Percentiles rank a stretch among this genome's conserved stretches.
phyloP scores from a whole-genome alignment of 2,888 invertebrate species.

The Tricholauxania praeusta region DNA sequence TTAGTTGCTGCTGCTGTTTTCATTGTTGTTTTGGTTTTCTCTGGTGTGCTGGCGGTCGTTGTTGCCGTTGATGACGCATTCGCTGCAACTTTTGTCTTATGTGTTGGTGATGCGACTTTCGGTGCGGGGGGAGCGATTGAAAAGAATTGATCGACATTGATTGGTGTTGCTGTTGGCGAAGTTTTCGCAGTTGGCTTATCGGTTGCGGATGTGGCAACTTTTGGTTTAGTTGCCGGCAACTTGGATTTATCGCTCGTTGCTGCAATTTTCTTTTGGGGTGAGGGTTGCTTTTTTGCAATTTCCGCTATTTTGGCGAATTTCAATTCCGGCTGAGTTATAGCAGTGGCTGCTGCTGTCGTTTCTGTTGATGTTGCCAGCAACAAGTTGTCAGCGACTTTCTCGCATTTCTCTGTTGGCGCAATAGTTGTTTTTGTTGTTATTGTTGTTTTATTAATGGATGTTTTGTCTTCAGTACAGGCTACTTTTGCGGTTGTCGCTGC shows the following conservation, averaged over 20 bases:
- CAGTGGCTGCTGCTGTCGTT: conserved; percentile 46
- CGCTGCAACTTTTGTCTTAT: conserved; percentile 26
- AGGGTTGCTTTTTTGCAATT: conserved; percentile 9
- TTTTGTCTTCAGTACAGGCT: conserved; percentile 40
- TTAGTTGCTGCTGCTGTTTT: conserved; percentile 46
- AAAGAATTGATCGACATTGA: conserved; percentile 64
- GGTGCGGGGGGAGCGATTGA: conserved; percentile 56
- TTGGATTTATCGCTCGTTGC: conserved; percentile 31
- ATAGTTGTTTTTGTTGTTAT: conserved; percentile 40
- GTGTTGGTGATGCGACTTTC: conserved; percentile 49
- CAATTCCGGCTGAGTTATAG: conserved; percentile 47
- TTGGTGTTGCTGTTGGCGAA: conserved; percentile 46
- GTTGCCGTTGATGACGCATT: conserved; percentile 54
- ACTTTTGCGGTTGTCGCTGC: conserved; percentile 39
- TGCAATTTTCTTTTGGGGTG: conserved; percentile 1
- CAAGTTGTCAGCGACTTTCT: conserved; percentile 42
- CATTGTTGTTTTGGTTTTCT: conserved; percentile 38
- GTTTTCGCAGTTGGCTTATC: conserved; percentile 43
- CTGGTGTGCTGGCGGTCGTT: conserved; percentile 42
- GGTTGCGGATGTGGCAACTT: conserved; percentile 28
- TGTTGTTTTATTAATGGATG: conserved; percentile 43
- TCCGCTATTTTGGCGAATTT: conserved; percentile 39
- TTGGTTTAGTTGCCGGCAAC: conserved; percentile 36
- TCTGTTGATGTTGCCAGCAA: conserved; percentile 27
- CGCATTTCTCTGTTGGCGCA: conserved; percentile 32